phyloP scores from a whole-genome alignment of 2,888 invertebrate species.

The Cerceris ruficornis region DNA sequence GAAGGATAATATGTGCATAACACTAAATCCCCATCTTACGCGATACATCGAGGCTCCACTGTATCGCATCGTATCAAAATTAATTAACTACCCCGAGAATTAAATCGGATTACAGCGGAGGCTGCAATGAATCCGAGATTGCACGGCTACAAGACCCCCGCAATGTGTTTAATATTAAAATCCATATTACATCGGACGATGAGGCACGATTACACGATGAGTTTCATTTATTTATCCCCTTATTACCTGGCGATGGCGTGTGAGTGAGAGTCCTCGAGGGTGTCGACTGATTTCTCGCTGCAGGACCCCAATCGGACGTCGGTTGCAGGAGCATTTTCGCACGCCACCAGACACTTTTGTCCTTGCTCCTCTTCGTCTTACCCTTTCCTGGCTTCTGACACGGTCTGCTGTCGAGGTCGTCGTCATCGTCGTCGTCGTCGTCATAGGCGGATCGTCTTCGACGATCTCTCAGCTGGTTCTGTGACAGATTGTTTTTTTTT shows the following conservation, averaged over 20 bases:
- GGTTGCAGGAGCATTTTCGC: slow-evolving; percentile 86
- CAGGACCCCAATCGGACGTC: slow-evolving; percentile 88
- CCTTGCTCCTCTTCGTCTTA: slow-evolving; percentile 46
- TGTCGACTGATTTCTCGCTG: slow-evolving; percentile 79
- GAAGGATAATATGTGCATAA: too few species aligned
- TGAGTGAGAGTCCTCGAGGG: slow-evolving; percentile 76
- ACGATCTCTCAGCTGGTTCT: slow-evolving; percentile 71
- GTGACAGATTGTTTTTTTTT: neutral
- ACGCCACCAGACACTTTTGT: slow-evolving; percentile 69
- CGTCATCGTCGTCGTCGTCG: slow-evolving; percentile 72
- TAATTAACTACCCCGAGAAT: slow-evolving; percentile 25
- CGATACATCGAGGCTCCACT: neutral
- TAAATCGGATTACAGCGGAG: slow-evolving; percentile 27
- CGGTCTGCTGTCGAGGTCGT: slow-evolving; percentile 61
- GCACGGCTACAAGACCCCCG: too few species aligned
- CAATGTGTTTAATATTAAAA: slow-evolving; percentile 6
- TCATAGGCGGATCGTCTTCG: slow-evolving; percentile 67
- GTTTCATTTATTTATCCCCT: neutral
- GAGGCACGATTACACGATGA: neutral
- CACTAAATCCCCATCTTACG: too few species aligned
- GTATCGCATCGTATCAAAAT: slow-evolving; percentile 19
- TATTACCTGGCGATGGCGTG: slow-evolving; percentile 73
- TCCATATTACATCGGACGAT: neutral
- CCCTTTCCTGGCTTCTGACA: slow-evolving; percentile 35
- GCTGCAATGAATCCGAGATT: slow-evolving; percentile 20